Evolutionary conservation across 2,797 vertebrate species (phyloP).

Genomic region (Todus mexicanus): DNA sequence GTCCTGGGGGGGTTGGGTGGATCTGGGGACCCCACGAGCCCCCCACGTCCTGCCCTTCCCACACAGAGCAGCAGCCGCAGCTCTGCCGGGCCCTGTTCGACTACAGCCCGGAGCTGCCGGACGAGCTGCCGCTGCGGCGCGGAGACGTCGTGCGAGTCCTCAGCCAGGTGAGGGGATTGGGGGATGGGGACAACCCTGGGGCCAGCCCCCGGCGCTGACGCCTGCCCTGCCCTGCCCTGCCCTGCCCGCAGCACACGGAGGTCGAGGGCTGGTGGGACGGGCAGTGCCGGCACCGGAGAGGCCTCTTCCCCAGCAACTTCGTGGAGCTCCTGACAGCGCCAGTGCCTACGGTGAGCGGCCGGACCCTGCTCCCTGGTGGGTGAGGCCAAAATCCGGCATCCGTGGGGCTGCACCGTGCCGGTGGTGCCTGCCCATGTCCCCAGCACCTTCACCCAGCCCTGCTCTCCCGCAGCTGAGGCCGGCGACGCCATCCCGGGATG

Average conservation of each 20-base stretch:
- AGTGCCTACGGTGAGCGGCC: neutral
- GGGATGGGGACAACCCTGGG: neutral
- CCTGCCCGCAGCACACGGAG: slow-evolving; percentile 74
- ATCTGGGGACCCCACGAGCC: slow-evolving; percentile 65
- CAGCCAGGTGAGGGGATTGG: neutral
- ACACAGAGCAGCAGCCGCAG: slow-evolving; percentile 12
- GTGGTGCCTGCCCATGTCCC: neutral
- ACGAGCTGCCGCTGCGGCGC: slow-evolving; percentile 81
- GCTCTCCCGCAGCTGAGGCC: neutral
- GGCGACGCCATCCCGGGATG: accelerated
- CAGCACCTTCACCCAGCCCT: neutral
- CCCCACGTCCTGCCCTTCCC: neutral
- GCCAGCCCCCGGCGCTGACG: accelerated
- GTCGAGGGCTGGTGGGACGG: slow-evolving; percentile 94
- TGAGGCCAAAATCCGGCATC: accelerated
- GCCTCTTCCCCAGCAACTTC: slow-evolving; percentile 88
- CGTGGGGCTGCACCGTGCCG: neutral
- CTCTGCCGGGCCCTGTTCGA: slow-evolving; percentile 84
- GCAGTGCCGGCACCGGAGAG: slow-evolving; percentile 79
- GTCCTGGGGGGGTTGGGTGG: slow-evolving; percentile 73
- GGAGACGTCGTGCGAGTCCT: slow-evolving; percentile 81
- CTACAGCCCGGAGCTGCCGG: slow-evolving; percentile 75
- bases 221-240: neutral
- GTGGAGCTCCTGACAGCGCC: slow-evolving; percentile 76
- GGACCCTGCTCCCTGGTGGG: neutral